These are phyloP conservation scores for Pseudococcus jackbeardsleyi DNA, from an alignment of 2,888 invertebrate species.

Conservation along the genomic window DNA sequence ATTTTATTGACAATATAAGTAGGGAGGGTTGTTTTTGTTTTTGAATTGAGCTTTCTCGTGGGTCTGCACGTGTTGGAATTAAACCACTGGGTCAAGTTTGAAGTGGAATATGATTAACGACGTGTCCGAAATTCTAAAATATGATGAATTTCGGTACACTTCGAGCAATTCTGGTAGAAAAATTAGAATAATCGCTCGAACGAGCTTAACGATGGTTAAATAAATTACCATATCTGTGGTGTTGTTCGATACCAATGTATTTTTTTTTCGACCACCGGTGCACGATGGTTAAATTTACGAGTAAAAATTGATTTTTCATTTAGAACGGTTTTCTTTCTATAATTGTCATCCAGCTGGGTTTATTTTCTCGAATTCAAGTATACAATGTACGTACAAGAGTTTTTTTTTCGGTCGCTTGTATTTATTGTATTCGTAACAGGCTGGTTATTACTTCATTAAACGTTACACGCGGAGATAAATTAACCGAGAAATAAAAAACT, in stretches of 20 bases:
- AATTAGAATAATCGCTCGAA: not conserved
- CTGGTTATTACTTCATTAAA: slow-evolving; percentile 50
- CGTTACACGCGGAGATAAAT: slow-evolving; percentile 46
- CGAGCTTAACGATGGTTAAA: not conserved
- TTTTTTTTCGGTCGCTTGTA: not conserved
- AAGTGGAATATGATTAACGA: not conserved
- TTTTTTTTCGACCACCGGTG: not conserved
- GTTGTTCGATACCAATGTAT: not conserved
- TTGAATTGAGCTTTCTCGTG: not conserved
- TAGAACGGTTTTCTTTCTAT: not conserved
- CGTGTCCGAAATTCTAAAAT: not conserved
- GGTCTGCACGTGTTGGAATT: not conserved
- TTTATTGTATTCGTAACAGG: slow-evolving; percentile 24
- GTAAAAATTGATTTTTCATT: slow-evolving; percentile 36
- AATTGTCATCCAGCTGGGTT: slow-evolving; percentile 46
- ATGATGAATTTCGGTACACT: not conserved
- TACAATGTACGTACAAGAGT: not conserved
- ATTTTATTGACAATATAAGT: not conserved
- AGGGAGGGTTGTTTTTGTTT: not conserved
- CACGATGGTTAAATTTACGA: not conserved
- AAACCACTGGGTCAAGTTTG: slow-evolving; percentile 4
- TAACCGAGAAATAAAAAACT: slow-evolving; percentile 35
- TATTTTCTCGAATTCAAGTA: not conserved
- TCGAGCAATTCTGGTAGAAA: not conserved
- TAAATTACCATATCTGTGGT: not conserved